Evolutionary conservation across 64 coral and sea anemone species (phyloP).

Genomic region (Acropora yongei): DNA sequence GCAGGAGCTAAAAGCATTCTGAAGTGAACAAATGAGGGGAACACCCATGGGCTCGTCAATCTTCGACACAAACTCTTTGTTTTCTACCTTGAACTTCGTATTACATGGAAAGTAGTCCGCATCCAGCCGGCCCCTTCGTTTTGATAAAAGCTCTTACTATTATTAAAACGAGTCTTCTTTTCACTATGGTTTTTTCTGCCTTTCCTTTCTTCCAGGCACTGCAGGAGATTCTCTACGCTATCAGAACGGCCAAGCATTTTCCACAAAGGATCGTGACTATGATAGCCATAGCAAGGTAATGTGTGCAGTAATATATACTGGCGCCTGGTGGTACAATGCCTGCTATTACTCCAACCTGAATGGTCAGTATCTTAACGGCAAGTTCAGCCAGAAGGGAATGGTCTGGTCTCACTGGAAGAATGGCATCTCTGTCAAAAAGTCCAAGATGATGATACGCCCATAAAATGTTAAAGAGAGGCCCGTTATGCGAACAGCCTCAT

Average conservation of each 20-base stretch:
- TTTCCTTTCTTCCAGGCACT: background rate
- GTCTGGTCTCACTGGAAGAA: conserved; percentile 19
- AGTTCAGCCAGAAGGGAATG: background rate
- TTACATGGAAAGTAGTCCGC: too few species aligned
- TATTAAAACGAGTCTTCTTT: too few species aligned
- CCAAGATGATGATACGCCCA: conserved; percentile 42
- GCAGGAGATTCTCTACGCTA: background rate
- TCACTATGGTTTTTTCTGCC: background rate
- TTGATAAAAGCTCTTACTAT: too few species aligned
- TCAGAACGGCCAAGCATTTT: conserved; percentile 17
- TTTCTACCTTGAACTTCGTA: too few species aligned
- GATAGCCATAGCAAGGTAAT: background rate
- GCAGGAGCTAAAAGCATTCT: too few species aligned
- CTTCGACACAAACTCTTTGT: too few species aligned
- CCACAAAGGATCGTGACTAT: conserved; percentile 46
- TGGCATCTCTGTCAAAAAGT: conserved; percentile 1
- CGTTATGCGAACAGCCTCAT: too few species aligned
- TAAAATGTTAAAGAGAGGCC: background rate
- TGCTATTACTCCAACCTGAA: conserved; percentile 11
- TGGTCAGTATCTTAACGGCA: background rate
- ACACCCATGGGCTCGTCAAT: too few species aligned
- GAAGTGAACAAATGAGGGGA: too few species aligned
- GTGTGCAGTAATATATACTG: background rate
- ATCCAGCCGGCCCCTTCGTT: too few species aligned
- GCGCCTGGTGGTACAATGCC: conserved; percentile 40